A percentile compares a stretch with the other conserved stretches of the same genome.
These are phyloP conservation scores for Rhinolophus sinicus DNA, from an alignment of 2,113 vertebrate genomes.

Conservation along the genomic window DNA sequence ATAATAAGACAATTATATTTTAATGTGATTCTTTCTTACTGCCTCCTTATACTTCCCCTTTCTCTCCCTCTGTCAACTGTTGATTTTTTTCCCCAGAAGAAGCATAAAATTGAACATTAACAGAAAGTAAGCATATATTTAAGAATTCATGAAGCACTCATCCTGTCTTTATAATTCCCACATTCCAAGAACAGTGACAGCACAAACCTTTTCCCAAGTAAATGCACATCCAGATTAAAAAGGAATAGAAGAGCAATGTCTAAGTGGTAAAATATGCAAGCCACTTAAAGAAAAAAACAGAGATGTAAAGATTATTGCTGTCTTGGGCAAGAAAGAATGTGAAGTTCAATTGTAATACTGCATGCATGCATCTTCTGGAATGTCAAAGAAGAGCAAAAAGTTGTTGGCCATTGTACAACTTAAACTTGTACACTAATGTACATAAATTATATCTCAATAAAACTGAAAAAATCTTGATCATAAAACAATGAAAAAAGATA, in stretches of 20 bases:
- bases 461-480: neutral
- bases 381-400: conserved; percentile 12
- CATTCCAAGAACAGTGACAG: neutral
- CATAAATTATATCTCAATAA: neutral
- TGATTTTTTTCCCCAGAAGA: neutral
- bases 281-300: neutral
- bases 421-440: neutral
- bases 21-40: neutral
- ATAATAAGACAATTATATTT: neutral
- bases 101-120: neutral
- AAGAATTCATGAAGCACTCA: neutral
- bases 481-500: conserved; percentile 9
- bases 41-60: neutral
- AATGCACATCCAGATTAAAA: conserved; percentile 43
- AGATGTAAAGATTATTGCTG: conserved; percentile 46
- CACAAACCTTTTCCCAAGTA: neutral
- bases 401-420: neutral
- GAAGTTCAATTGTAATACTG: neutral
- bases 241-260: neutral
- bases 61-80: neutral
- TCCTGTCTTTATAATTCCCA: neutral
- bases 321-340: conserved; percentile 54
- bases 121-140: conserved; percentile 2
- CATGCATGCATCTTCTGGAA: conserved; percentile 13
- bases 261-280: conserved; percentile 60